Base-by-base conservation (phyloP, 2,888 invertebrate genomes). In the Scaptomyza reducta region DNA sequence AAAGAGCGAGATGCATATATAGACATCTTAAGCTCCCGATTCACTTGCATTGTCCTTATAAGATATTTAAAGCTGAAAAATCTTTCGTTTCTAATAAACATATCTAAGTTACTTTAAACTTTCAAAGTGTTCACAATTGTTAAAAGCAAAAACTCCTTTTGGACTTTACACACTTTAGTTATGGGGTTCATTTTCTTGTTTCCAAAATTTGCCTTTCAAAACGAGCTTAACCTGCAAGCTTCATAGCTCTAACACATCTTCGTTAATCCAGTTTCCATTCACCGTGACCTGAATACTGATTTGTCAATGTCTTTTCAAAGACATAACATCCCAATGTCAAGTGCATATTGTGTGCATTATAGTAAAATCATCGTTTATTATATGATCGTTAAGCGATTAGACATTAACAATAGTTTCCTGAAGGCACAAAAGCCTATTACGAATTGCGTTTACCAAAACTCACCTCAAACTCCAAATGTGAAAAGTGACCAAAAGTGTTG, bases 381-480 rank as follows among this genome's bases (percentile, higher is more conserved):
- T 50, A 38, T 38, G 41, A 76, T 45, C 25, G 42, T 55, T 46
- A 27, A 38, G 29, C 5, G 55, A 65, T 53, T 35, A 35, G 41
- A 38, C 38, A 38, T 38, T 38, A 14, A 7, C 35, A 25, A 58
- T 54, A 58, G 53, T 66, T 33, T 45, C 41, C 46, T 7, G 22
- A 13, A 18, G 42, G 18, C 51, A 18, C 11, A 40, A 22, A 25
- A 31, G 13, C 9, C 40, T 56, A 61, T 70, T 79, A 82, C 76
- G 40, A 46, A 47, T 22, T 22, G 5, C 22, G 22, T 22, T 22
- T 22, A 22, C 22, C 33, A 14, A 14, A 38, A 77, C 77, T 69
- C 58, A 84, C 85, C 64, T 56, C 53, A 65, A 31, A 61, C 62
- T 61, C 25, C 62, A 38, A 77, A 66, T 73, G 81, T 67, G 81